Evolutionary conservation across 2,797 vertebrate species (phyloP).

Genomic region (Halcyon leucocephala): DNA sequence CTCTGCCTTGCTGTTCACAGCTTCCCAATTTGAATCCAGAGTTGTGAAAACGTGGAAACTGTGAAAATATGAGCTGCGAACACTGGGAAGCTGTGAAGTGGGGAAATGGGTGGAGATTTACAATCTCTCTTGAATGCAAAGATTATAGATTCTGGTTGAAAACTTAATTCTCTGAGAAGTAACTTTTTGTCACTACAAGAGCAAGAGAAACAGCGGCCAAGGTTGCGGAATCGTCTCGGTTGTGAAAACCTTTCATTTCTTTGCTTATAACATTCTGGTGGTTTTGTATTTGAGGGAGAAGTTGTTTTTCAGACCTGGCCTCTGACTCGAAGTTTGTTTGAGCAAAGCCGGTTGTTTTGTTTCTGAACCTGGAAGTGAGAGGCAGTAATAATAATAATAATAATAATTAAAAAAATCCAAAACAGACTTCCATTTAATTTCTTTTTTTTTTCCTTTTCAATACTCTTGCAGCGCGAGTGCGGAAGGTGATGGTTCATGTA

Average conservation of each 20-base stretch:
- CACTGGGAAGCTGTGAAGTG: constrained; percentile 19
- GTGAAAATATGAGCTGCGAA: constrained; percentile 60
- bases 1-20: constrained; percentile 34
- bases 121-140: background rate
- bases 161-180: background rate
- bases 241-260: background rate
- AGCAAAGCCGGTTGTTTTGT: background rate
- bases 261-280: background rate
- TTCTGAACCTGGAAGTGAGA: background rate
- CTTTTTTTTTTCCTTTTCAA: background rate
- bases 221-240: background rate
- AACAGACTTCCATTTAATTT: background rate
- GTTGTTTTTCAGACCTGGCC: background rate
- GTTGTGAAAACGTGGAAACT: constrained; percentile 47
- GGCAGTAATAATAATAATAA: background rate
- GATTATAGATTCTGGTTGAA: constrained; percentile 1
- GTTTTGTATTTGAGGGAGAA: background rate
- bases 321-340: background rate
- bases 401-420: background rate
- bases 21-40: constrained; percentile 50
- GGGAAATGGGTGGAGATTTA: background rate
- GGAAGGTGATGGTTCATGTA: background rate
- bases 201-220: background rate
- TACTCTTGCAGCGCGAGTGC: background rate
- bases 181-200: background rate